phyloP scores from a whole-genome alignment of 2,888 invertebrate species.

The Polyommatus icarus region DNA sequence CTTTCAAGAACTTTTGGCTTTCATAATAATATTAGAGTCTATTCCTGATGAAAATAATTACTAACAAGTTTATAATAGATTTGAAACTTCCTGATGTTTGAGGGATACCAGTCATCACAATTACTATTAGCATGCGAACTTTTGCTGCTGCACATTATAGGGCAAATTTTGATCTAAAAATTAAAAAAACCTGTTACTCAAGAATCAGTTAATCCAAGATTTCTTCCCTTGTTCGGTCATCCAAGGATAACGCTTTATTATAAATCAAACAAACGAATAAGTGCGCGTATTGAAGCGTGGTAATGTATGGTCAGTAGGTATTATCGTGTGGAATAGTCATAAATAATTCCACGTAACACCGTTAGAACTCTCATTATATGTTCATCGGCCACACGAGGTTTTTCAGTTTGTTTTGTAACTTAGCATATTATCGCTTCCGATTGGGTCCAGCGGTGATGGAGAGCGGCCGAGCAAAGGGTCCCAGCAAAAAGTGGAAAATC shows the following conservation, averaged over 20 bases:
- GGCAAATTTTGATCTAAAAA: too few relatives aligned
- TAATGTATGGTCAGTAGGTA: constrained; percentile 24
- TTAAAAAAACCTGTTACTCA: too few relatives aligned
- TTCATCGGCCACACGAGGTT: constrained; percentile 24
- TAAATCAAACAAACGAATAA: constrained; percentile 16
- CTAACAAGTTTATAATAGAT: too few relatives aligned
- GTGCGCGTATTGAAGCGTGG: not conserved
- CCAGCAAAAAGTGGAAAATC: not conserved
- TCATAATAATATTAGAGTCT: too few relatives aligned
- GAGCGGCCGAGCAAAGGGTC: not conserved
- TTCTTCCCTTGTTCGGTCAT: constrained; percentile 3
- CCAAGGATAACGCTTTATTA: constrained; percentile 6
- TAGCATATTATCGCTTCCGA: constrained; percentile 23
- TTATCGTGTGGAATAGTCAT: constrained; percentile 38
- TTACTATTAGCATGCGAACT: too few relatives aligned
- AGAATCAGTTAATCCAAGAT: not conserved
- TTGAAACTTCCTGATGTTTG: too few relatives aligned
- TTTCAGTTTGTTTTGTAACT: constrained; percentile 24
- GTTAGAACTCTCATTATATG: constrained; percentile 32
- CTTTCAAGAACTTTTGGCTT: too few relatives aligned
- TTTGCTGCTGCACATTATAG: too few relatives aligned
- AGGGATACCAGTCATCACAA: too few relatives aligned
- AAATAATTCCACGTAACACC: constrained; percentile 32
- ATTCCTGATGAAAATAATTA: too few relatives aligned
- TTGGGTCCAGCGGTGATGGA: not conserved